Evolutionary conservation across 2,888 invertebrate species (phyloP), one percentile per base, ranked within the genome.

Genomic region (Polyploca ridens): DNA sequence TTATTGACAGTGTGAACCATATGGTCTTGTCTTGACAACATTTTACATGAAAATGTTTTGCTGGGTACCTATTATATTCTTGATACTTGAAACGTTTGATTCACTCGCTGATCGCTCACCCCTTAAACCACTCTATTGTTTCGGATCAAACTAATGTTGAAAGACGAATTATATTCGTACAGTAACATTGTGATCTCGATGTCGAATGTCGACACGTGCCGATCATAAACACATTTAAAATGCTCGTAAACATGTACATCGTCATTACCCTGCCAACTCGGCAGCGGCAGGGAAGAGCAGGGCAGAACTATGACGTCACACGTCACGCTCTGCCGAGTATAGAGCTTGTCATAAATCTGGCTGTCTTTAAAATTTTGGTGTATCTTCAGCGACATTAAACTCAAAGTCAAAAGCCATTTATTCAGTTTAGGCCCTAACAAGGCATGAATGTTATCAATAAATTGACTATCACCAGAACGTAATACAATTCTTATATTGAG

Each of bases 151-250:
- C 27, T 27, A 27, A 78, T 73, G 77, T 69, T 64, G 80, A 76
- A 74, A 76, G 74, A 78, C 72, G 77, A 77, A 79, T 83, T 74
- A 75, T 70, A 68, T 75, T 73, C 64, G 67, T 66, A 61, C 63
- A 66, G 60, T 67, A 65, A 58, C 64, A 62, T 64, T 68, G 64
- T 67, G 63, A 64, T 65, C 62, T 68, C 46, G n/a, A 69, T 63
- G 67, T 66, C 65, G 65, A 16, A 54, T 54, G 54, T 68, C 65
- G 67, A 64, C 71, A 69, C 67, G 71, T 65, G 68, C 19, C 62
- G 58, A 44, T 65, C 66, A 70, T 73, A 71, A 73, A 68, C 46
- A 46, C 63, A 66, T 62, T 64, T 74, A 72, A 73, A 73, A 72
- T 63, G 61, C 66, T 71, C 71, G 68, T 77, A 73, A 78, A 78